These are phyloP conservation scores for Lithosia quadra DNA, from an alignment of 2,888 invertebrate species.

Conservation along the genomic window DNA sequence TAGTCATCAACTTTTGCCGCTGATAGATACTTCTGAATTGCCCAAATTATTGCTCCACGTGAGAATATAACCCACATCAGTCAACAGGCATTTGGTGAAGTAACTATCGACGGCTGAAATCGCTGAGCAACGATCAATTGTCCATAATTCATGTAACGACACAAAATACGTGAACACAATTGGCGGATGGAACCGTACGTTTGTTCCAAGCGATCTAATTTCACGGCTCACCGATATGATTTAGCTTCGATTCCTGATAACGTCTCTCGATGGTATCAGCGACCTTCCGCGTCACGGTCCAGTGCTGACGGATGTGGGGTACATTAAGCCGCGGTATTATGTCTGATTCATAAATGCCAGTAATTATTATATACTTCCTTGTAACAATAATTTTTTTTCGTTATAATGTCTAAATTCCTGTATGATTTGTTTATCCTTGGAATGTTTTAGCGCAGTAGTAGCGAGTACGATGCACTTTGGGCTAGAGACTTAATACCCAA, in stretches of 20 bases:
- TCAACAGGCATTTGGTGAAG: no score
- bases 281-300: constrained; percentile 27
- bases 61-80: no score
- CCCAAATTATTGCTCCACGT: no score
- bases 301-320: constrained; percentile 33
- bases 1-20: no score
- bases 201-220: constrained; percentile 34
- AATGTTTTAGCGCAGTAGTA: not conserved
- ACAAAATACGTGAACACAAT: not conserved
- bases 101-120: no score
- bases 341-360: constrained; percentile 3
- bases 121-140: no score
- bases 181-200: not conserved
- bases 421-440: not conserved
- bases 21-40: no score
- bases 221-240: constrained; percentile 27
- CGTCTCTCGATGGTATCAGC: constrained; percentile 18
- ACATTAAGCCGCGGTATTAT: constrained; percentile 25
- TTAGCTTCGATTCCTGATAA: constrained; percentile 28
- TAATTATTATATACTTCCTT: not conserved
- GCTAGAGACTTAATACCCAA: no score
- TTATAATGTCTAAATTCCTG: not conserved
- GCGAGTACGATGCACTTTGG: not conserved
- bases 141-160: not conserved
- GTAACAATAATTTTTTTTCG: not conserved